These are phyloP conservation scores for Rotaria socialis DNA, from an alignment of 2,888 invertebrate genomes.

Conservation along the genomic window DNA sequence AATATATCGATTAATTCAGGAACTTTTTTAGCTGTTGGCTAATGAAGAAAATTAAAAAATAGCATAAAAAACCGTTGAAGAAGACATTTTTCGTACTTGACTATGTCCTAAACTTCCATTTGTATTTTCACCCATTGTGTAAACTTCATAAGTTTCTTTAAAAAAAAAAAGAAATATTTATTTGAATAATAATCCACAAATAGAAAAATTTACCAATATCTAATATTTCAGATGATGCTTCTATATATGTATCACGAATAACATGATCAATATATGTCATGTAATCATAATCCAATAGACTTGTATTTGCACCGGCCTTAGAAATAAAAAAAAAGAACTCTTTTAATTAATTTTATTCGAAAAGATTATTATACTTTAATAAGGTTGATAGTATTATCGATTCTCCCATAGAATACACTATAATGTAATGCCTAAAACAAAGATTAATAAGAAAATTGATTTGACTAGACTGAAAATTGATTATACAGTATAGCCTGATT, in stretches of 20 bases:
- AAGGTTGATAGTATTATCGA: not conserved
- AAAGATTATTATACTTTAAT: not conserved
- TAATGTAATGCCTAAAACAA: not conserved
- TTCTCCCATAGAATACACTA: slow-evolving; percentile 5
- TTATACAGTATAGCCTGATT: slow-evolving; percentile 69
- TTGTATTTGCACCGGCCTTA: slow-evolving; percentile 28
- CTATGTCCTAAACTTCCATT: slow-evolving; percentile 18
- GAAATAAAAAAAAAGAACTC: not conserved
- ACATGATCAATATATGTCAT: slow-evolving; percentile 11
- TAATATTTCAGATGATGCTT: not conserved
- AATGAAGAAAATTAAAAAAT: not conserved
- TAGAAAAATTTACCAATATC: not conserved
- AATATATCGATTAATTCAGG: slow-evolving; percentile 71
- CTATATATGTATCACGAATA: slow-evolving; percentile 10
- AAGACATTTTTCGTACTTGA: not conserved
- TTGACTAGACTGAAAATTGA: not conserved
- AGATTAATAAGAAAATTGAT: not conserved
- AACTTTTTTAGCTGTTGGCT: slow-evolving; percentile 14
- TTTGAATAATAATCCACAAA: not conserved
- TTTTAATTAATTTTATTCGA: not conserved
- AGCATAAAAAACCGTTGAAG: no score
- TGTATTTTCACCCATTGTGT: slow-evolving; percentile 33
- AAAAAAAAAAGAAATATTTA: not conserved
- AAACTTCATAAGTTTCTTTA: slow-evolving; percentile 5
- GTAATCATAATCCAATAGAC: slow-evolving; percentile 26